Percentiles rank a stretch among this genome's conserved stretches.
Conservation (phyloP, 2,113 vertebrate species). For the Urocynchramus pylzowi region DNA sequence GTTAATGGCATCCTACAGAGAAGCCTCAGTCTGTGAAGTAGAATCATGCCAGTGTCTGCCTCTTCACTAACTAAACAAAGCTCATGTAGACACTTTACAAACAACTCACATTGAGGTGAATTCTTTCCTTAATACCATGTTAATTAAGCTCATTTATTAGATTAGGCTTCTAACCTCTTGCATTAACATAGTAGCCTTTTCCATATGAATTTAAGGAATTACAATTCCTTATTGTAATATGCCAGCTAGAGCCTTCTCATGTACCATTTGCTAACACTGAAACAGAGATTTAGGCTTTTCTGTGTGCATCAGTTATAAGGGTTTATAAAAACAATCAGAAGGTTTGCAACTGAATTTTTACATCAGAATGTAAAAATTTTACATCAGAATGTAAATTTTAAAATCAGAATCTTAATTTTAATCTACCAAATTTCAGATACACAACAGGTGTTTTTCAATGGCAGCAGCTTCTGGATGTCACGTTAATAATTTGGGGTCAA, state of each 20-base stretch:
- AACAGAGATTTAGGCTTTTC: neutral
- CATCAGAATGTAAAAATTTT: too few species aligned
- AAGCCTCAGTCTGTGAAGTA: neutral
- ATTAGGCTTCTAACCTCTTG: neutral
- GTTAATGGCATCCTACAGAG: neutral
- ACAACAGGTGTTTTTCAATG: neutral
- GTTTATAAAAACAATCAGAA: neutral
- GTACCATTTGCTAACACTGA: fast-evolving
- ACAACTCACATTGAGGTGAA: neutral
- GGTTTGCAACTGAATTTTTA: neutral
- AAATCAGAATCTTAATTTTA: neutral
- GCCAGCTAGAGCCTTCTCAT: neutral
- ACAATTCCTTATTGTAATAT: neutral
- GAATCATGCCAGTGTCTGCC: too few species aligned
- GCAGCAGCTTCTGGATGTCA: neutral
- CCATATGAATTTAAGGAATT: neutral
- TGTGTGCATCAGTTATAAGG: neutral
- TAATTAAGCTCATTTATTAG: neutral
- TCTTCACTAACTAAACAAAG: neutral
- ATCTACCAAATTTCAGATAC: neutral
- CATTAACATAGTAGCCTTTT: neutral
- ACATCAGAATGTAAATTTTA: too few species aligned
- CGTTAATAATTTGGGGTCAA: neutral
- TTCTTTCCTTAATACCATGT: neutral
- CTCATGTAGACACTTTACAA: neutral